Conservation (phyloP, 2,113 vertebrate genomes). For the Oncorhynchus masou region DNA sequence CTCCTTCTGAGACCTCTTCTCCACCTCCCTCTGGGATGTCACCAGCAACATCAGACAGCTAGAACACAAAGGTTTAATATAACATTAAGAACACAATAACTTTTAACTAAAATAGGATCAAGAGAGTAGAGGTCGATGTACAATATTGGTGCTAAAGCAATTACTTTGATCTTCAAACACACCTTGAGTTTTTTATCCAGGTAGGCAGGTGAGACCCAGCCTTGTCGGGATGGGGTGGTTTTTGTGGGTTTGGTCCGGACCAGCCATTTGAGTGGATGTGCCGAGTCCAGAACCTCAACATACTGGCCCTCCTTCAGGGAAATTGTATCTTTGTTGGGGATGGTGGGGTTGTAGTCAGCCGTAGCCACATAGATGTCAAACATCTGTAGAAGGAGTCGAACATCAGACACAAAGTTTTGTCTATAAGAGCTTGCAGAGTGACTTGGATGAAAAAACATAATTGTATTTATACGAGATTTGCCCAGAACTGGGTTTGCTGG, state of each 20-base stretch:
- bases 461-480: not conserved
- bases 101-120: not conserved
- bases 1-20: conserved; percentile 87
- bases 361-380: conserved; percentile 96
- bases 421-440: not conserved
- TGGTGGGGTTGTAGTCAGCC: conserved; percentile 85
- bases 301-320: conserved; percentile 92
- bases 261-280: conserved; percentile 94
- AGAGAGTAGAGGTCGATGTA: not conserved
- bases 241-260: conserved; percentile 97
- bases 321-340: conserved; percentile 81
- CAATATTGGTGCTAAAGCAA: not conserved
- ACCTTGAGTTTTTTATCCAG: conserved; percentile 95
- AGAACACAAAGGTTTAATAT: not conserved
- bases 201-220: conserved; percentile 97
- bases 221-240: conserved; percentile 89
- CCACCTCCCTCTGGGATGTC: conserved; percentile 82
- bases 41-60: conserved; percentile 83
- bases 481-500: too few relatives aligned
- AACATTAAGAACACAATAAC: not conserved
- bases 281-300: conserved; percentile 92
- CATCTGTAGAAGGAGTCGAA: conserved; percentile 74
- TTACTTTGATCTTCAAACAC: not conserved
- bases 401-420: not conserved
- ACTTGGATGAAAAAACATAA: not conserved